Base-by-base conservation (phyloP, 2,797 vertebrate species). In the Poeciliopsis turneri region DNA sequence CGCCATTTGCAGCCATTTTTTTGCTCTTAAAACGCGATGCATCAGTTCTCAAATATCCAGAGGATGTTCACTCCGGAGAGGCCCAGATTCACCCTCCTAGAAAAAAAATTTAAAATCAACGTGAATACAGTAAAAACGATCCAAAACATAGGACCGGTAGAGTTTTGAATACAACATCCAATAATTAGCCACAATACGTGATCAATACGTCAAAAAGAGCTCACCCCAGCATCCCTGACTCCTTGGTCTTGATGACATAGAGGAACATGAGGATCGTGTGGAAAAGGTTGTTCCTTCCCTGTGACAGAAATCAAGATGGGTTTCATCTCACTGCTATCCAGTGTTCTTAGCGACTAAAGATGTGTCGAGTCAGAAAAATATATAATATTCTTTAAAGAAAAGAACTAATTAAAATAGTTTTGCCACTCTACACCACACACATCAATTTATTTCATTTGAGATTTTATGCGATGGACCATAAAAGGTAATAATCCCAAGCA, bases 231-330 rank as follows among this genome's bases (percentile, higher is more conserved):
- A 99, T 99, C 61, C 98, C 98, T 0, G 98, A 97, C 85, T 99
- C 98, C 92, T 99, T 99, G 0, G 96, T 97, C 93, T 99, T 99
- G 79, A 99, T 99, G 87, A 99, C 95, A 72, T 96, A 99, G 64
- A 99, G 96, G 85, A 99, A 99, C 98, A 99, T 99, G 15, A 99
- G 96, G 89, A 99, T 90, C 0, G 97, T 99, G 89, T 99, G 98
- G 92, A 99, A 99, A 94, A 99, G 95, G 91, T 99, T 99, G 93
- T 99, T 99, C 92, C 98, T 96, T 83, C 97, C 98, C 98, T 99
- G 91, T 75, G 88, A 91, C 13, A 61, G 47, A 78, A 83, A 86
- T 59, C 11, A 80, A 71, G 16, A 64, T 16, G 15, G 5, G 51
- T 78, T 53, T 82, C 11, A 51, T 45, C 64, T 90, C 53, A 80